Conservation (phyloP, 2,113 vertebrate genomes). For the Junco hyemalis region DNA sequence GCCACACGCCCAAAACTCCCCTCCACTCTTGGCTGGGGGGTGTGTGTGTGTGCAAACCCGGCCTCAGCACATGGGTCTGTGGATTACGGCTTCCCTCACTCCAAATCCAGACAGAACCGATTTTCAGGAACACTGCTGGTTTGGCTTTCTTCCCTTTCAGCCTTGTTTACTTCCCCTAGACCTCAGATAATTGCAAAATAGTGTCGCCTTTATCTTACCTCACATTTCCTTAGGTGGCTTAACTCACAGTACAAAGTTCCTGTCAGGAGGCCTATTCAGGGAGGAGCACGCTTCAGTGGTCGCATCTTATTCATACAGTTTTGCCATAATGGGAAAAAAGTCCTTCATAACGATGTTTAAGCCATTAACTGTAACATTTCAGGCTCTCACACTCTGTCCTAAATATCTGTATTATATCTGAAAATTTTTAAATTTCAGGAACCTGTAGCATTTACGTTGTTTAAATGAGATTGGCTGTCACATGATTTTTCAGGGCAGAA, state of each 20-base stretch:
- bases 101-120: rapidly evolving
- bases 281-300: rapidly evolving
- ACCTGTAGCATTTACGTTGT: neutral
- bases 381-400: neutral
- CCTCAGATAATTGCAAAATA: neutral
- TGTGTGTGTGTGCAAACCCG: neutral
- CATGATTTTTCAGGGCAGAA: neutral
- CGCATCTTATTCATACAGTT: rapidly evolving
- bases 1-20: neutral
- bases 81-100: too few species aligned
- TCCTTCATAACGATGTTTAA: neutral
- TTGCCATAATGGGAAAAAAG: neutral
- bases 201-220: neutral
- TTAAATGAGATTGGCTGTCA: neutral
- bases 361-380: neutral
- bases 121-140: neutral
- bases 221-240: neutral
- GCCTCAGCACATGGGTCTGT: neutral
- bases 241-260: neutral
- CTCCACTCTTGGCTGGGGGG: rapidly evolving
- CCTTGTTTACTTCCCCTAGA: neutral
- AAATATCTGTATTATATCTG: neutral
- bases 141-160: neutral
- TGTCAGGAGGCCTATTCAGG: neutral
- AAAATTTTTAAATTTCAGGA: neutral